Conservation (phyloP, 2,888 invertebrate genomes). For the Cerastoderma edule region DNA sequence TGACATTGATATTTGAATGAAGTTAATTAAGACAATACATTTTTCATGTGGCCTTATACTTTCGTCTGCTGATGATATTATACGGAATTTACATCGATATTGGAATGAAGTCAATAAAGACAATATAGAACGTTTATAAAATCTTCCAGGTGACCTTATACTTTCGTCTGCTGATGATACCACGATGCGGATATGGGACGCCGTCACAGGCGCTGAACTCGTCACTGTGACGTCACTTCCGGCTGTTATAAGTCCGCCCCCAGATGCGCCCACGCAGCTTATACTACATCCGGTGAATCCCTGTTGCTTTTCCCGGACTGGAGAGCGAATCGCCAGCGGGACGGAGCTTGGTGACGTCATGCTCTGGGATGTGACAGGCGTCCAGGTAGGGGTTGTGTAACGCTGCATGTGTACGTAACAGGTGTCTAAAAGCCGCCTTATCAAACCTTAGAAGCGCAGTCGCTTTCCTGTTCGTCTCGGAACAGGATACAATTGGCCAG, state of each 20-base stretch:
- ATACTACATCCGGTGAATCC: constrained; percentile 62
- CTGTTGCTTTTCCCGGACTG: constrained; percentile 51
- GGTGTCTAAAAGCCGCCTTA: too few species aligned
- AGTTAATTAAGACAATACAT: too few species aligned
- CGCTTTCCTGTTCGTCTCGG: too few species aligned
- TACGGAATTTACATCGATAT: too few species aligned
- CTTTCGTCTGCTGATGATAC: constrained; percentile 51
- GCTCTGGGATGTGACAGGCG: constrained; percentile 52
- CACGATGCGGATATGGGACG: constrained; percentile 57
- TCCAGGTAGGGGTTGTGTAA: too few species aligned
- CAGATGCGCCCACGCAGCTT: constrained; percentile 35
- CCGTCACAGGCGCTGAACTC: constrained; percentile 55
- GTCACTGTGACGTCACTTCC: constrained; percentile 59
- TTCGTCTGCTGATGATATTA: too few species aligned
- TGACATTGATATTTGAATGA: too few species aligned
- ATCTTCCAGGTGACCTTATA: constrained; percentile 52
- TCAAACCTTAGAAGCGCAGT: too few species aligned
- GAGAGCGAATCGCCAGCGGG: constrained; percentile 53
- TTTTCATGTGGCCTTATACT: constrained; percentile 51
- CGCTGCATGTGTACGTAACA: too few species aligned
- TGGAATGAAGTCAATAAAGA: too few species aligned
- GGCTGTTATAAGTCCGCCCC: constrained; percentile 38
- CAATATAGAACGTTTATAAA: too few species aligned
- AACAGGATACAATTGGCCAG: too few species aligned
- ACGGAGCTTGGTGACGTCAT: constrained; percentile 53